phyloP scores from a whole-genome alignment of 2,797 vertebrate species.

The Neosilurus mollespiculum region DNA sequence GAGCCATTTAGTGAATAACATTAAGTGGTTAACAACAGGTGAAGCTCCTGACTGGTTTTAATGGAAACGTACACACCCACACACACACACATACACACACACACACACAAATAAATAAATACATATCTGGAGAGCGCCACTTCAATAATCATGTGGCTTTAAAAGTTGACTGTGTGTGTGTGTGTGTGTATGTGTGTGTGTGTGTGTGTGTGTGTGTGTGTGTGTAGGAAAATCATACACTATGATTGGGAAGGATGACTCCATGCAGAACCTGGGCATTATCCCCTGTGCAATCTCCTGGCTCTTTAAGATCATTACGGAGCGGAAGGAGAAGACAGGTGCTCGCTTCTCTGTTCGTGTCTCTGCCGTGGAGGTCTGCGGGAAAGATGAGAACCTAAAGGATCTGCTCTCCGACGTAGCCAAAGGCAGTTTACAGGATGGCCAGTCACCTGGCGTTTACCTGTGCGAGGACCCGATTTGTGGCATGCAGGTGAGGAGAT shows the following conservation, averaged over 20 bases:
- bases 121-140: no score
- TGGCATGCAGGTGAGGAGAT: slow-evolving; percentile 89
- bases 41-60: background rate
- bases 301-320: slow-evolving; percentile 96
- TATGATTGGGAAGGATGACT: slow-evolving; percentile 95
- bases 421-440: slow-evolving; percentile 93
- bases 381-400: slow-evolving; percentile 94
- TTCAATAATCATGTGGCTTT: background rate
- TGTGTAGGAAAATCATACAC: slow-evolving; percentile 92
- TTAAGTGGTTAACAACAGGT: background rate
- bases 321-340: slow-evolving; percentile 95
- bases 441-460: slow-evolving; percentile 96
- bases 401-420: slow-evolving; percentile 94
- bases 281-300: slow-evolving; percentile 98
- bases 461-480: slow-evolving; percentile 98
- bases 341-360: slow-evolving; percentile 95
- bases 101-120: no score
- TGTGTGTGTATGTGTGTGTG: slow-evolving; percentile 18
- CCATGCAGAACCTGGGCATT: slow-evolving; percentile 93
- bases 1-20: no score
- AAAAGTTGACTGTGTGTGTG: no score
- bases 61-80: background rate
- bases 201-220: slow-evolving; percentile 37
- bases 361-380: slow-evolving; percentile 95
- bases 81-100: no score